Evolutionary conservation across 2,797 vertebrate genomes (phyloP).

Genomic region (Sebastes matsubarae): DNA sequence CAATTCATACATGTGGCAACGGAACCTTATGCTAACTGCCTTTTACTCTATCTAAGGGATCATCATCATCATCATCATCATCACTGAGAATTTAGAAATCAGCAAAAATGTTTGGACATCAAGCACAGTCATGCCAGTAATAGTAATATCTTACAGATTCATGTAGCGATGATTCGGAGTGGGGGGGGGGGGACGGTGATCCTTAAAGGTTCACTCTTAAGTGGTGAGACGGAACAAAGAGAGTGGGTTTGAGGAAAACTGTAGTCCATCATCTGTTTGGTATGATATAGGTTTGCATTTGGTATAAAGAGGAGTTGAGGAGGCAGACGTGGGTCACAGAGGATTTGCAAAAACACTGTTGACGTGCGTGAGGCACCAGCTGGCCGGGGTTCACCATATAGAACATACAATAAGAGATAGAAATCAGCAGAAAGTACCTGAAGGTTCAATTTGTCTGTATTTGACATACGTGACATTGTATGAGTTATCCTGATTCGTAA

Average conservation of each 20-base stretch:
- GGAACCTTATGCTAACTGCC: slow-evolving; percentile 78
- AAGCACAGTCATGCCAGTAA: slow-evolving; percentile 87
- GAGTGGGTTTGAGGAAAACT: slow-evolving; percentile 59
- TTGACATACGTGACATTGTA: slow-evolving; percentile 19
- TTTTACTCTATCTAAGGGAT: slow-evolving; percentile 75
- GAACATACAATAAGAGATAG: slow-evolving; percentile 19
- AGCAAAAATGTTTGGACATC: slow-evolving; percentile 83
- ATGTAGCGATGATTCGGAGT: slow-evolving; percentile 72
- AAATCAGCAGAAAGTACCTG: slow-evolving; percentile 53
- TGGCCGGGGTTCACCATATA: slow-evolving; percentile 33
- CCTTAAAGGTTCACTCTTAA: slow-evolving; percentile 59
- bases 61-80: slow-evolving; percentile 31
- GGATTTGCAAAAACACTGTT: slow-evolving; percentile 39
- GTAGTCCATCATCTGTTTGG: slow-evolving; percentile 81
- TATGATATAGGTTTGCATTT: slow-evolving; percentile 86
- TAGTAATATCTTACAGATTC: slow-evolving; percentile 83
- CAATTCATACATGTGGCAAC: slow-evolving; percentile 83
- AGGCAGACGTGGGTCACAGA: slow-evolving; percentile 58
- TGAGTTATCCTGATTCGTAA: slow-evolving; percentile 32
- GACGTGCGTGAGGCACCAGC: slow-evolving; percentile 29
- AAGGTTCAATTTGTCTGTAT: slow-evolving; percentile 45
- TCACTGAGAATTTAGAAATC: slow-evolving; percentile 79
- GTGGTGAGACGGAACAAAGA: slow-evolving; percentile 64
- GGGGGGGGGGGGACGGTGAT: slow-evolving; percentile 39
- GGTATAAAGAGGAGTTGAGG: slow-evolving; percentile 85